Conservation (phyloP, 2,113 vertebrate species). For the Catharus minimus region DNA sequence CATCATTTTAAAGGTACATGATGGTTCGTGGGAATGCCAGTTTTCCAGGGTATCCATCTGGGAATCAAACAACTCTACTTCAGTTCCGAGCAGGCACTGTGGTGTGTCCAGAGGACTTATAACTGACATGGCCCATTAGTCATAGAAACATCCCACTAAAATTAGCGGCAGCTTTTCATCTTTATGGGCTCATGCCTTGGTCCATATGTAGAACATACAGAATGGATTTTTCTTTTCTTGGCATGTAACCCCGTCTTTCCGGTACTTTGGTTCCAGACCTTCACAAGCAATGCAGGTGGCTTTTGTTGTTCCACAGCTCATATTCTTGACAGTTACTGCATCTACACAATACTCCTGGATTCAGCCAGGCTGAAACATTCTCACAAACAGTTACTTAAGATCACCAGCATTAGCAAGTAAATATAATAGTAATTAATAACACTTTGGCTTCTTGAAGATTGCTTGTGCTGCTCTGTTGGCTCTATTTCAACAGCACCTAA, state of each 20-base stretch:
- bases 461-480: slow-evolving; percentile 17
- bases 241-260: slow-evolving; percentile 72
- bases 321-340: slow-evolving; percentile 81
- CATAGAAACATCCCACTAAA: slow-evolving; percentile 54
- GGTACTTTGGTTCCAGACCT: slow-evolving; percentile 76
- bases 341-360: slow-evolving; percentile 75
- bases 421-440: slow-evolving; percentile 66
- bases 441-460: slow-evolving; percentile 57
- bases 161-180: slow-evolving; percentile 49
- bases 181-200: slow-evolving; percentile 39
- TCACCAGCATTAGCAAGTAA: slow-evolving; percentile 65
- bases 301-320: slow-evolving; percentile 81
- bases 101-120: slow-evolving; percentile 34
- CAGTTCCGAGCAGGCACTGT: slow-evolving; percentile 8
- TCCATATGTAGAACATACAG: slow-evolving; percentile 63
- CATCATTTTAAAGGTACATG: not conserved
- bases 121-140: slow-evolving; percentile 58
- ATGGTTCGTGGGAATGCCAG: not conserved
- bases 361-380: slow-evolving; percentile 75
- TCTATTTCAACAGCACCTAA: slow-evolving; percentile 16
- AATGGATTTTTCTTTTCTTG: slow-evolving; percentile 65
- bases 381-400: slow-evolving; percentile 77
- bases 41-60: slow-evolving; percentile 46
- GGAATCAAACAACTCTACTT: slow-evolving; percentile 19
- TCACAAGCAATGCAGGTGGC: slow-evolving; percentile 78